Base-by-base conservation (phyloP, 2,888 invertebrate genomes). In the Eubasilissa splendida region DNA sequence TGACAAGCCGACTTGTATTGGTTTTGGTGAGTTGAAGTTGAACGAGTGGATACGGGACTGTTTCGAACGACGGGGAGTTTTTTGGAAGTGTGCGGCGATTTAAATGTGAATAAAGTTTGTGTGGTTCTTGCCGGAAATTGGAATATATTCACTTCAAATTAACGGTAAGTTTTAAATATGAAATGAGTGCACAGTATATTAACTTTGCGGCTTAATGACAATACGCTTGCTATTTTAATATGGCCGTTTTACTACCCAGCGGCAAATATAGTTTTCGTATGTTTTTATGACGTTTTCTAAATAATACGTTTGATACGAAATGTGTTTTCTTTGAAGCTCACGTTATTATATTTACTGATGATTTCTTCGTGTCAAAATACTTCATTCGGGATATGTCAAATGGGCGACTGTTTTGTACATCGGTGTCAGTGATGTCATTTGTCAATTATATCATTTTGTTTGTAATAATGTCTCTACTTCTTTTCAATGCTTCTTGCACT, bases 81-180 rank as follows among this genome's bases (percentile, higher is more conserved):
- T 79, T 76, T 79, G 63, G 73, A 82, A 82, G 82, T 82, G 82
- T 79, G 76, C 79, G 77, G 56, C 58, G 68, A 59, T 73, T 77
- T 79, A 76, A 82, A 82, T 79, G 79, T 79, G 79, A 79, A 79
- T 77, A 76, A 76, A 79, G 79, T 79, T 71, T 76, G 82, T 82
- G 82, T 79, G 63, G 66, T 76, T 81, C 60, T 79, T 76, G 76
- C 73, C 73, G 54, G 14, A 75, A 50, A 79, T 79, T 82, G 79
- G 82, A 78, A 82, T 79, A 77, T 77, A 76, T 79, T 79, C 56
- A 66, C 53, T 63, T 79, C 65, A 56, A 65, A 70, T 70, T 76
- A 60, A 77, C 79, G 82, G 82, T 82, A 74, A 82, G 82, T 82
- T 22, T 42, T 12, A 66, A 33, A 53, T 50, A 60, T 65, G 42